Evolutionary conservation across 2,797 vertebrate species (phyloP).

Genomic region (Phalanger gymnotis): DNA sequence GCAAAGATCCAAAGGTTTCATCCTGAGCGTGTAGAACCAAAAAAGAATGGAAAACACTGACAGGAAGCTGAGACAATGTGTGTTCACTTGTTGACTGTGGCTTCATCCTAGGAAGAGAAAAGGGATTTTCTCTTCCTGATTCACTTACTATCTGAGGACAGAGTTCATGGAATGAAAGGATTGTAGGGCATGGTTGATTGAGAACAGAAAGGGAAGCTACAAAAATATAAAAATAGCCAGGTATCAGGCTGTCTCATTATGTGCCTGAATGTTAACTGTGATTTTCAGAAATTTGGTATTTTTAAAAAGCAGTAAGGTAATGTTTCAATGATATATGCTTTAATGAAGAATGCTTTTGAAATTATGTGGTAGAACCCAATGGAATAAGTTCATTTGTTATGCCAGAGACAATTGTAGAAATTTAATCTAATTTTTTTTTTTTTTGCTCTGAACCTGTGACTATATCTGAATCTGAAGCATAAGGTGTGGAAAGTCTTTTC

Average conservation of each 20-base stretch:
- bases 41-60: neutral
- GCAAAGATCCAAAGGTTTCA: neutral
- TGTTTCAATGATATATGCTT: conserved; percentile 54
- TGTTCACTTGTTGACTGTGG: neutral
- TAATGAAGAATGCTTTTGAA: conserved; percentile 52
- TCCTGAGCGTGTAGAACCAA: neutral
- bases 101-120: neutral
- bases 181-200: neutral
- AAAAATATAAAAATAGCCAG: conserved; percentile 1
- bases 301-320: conserved; percentile 26
- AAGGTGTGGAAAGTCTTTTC: neutral
- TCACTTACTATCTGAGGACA: neutral
- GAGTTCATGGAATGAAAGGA: neutral
- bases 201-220: conserved; percentile 22
- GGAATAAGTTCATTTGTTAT: conserved; percentile 20
- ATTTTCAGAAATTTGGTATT: conserved; percentile 44
- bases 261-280: conserved; percentile 11
- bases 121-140: neutral
- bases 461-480: neutral
- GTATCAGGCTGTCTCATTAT: neutral
- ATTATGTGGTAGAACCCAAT: conserved; percentile 27
- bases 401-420: neutral
- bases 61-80: neutral
- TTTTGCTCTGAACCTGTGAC: neutral
- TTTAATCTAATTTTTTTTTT: conserved; percentile 34